Base-by-base conservation (phyloP, 2,888 invertebrate species). In the Aporophyla lueneburgensis region DNA sequence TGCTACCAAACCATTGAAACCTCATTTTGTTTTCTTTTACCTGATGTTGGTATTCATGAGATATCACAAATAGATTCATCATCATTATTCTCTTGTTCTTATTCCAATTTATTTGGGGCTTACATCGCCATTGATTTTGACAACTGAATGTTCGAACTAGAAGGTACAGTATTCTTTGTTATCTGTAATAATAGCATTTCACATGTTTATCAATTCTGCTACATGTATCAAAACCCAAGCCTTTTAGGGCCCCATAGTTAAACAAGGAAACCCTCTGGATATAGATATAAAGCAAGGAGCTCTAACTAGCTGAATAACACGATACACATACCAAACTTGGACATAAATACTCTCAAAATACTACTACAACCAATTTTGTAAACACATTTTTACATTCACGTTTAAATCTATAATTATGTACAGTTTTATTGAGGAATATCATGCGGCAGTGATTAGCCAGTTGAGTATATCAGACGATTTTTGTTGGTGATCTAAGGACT, bases 321-420 rank as follows among this genome's bases (percentile, higher is more conserved):
- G 56, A 24, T 43, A 74, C 24, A 80, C 46, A 74, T 75, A 71
- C 51, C 51, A 51, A 81, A 71, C 27, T 51, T 61, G n/a, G 75
- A 53, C 53, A 76, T 65, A 77, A n/a, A 80, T 59, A 73, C 43
- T 79, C 65, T 78, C 73, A 81, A 80, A 75, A 62, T 74, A 77
- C 67, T 79, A 66, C 70, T 71, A 74, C 40, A 79, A 81, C 63
- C 71, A 66, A 76, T 71, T 75, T 81, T 49, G 76, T 67, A 77
- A 78, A 76, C 81, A 33, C 75, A 67, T 65, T 53, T 63, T 67
- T 74, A 69, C 49, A 69, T 69, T 27, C 43, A 76, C 65, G 59
- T 80, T 74, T 66, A 80, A 49, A 12, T 66, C 71, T 86, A 75
- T 75, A 78, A 74, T 70, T 80, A 83, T 87, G 40, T 87, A 85